These are phyloP conservation scores for Sceloporus undulatus DNA, from an alignment of 2,113 vertebrate genomes.

Conservation along the genomic window DNA sequence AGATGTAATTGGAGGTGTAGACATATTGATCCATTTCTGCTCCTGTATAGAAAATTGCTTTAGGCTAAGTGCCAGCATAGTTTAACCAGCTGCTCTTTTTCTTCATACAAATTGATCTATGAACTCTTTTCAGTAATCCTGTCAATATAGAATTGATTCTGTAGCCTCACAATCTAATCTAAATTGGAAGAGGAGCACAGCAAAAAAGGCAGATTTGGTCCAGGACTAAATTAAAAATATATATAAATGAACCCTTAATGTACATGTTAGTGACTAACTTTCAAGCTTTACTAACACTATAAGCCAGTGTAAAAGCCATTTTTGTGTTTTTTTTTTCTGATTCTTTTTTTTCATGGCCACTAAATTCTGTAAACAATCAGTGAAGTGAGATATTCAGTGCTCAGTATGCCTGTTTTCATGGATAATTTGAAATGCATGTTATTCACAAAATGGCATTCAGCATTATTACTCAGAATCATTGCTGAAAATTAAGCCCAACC, in stretches of 20 bases:
- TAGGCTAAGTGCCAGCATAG: neutral
- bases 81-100: slow-evolving; percentile 19
- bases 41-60: slow-evolving; percentile 9
- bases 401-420: neutral
- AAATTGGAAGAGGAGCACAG: neutral
- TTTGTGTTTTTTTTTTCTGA: neutral
- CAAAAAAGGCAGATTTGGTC: neutral
- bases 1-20: neutral
- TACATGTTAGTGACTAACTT: neutral
- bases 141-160: slow-evolving; percentile 29
- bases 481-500: too few species aligned
- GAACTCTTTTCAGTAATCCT: slow-evolving; percentile 10
- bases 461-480: too few species aligned
- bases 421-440: neutral
- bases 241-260: neutral
- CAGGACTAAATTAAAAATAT: slow-evolving; percentile 6
- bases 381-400: neutral
- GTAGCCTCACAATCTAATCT: slow-evolving; percentile 8
- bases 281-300: neutral
- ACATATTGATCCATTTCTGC: slow-evolving; percentile 11
- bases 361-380: neutral
- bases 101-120: neutral
- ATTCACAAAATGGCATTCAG: too few species aligned
- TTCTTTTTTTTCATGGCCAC: neutral
- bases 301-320: neutral